These are phyloP conservation scores for Helostoma temminkii DNA, from an alignment of 2,797 vertebrate genomes.

Conservation along the genomic window DNA sequence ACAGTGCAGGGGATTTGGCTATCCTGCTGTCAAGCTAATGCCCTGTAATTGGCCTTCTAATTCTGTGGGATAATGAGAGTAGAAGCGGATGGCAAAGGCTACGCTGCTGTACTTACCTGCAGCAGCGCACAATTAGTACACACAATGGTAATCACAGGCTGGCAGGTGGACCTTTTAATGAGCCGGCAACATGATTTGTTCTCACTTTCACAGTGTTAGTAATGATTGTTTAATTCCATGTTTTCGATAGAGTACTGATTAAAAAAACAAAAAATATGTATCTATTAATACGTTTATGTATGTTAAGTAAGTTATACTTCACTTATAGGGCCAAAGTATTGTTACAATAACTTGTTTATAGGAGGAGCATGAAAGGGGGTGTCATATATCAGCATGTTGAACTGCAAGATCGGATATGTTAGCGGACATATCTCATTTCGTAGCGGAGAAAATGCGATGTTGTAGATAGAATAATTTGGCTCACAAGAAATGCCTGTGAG, in stretches of 20 bases:
- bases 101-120: constrained; percentile 64
- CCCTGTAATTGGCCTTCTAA: constrained; percentile 75
- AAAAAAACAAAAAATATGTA: background rate
- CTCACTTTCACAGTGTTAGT: constrained; percentile 2
- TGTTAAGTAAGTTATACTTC: background rate
- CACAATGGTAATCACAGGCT: constrained; percentile 53
- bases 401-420: no score
- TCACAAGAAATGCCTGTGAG: no score
- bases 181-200: constrained; percentile 38
- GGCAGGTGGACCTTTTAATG: constrained; percentile 62
- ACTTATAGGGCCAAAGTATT: background rate
- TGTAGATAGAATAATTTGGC: no score
- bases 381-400: no score
- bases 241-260: constrained; percentile 1
- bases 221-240: constrained; percentile 28
- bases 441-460: no score
- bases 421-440: no score
- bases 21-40: constrained; percentile 71
- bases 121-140: constrained; percentile 55
- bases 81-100: constrained; percentile 57
- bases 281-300: background rate
- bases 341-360: no score
- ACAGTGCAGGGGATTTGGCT: constrained; percentile 39
- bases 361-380: no score
- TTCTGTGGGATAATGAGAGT: constrained; percentile 72